A percentile compares a stretch with the other conserved stretches of the same genome.
These are phyloP conservation scores for Acleris laterana DNA, from an alignment of 2,888 invertebrate species.

Conservation along the genomic window DNA sequence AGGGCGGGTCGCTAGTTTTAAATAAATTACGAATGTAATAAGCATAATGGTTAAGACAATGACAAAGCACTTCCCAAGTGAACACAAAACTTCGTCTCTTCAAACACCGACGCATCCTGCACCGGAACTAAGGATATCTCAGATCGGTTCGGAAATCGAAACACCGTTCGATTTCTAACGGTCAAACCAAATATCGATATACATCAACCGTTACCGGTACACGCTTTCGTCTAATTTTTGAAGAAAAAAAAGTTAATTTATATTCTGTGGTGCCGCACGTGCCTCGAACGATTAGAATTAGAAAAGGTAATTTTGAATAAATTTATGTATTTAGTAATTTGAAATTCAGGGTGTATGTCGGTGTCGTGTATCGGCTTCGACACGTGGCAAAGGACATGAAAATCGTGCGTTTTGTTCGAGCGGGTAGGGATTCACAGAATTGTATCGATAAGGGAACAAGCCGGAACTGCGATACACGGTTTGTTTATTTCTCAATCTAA, in stretches of 20 bases:
- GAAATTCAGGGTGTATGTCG: slow-evolving; percentile 72
- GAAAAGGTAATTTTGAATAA: slow-evolving; percentile 77
- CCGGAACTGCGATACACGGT: no score
- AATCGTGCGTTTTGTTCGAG: slow-evolving; percentile 74
- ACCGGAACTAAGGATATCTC: slow-evolving; percentile 32
- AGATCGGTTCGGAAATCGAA: slow-evolving; percentile 32
- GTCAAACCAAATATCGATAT: slow-evolving; percentile 35
- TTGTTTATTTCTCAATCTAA: no score
- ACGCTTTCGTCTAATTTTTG: slow-evolving; percentile 51
- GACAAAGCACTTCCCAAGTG: slow-evolving; percentile 1
- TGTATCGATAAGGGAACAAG: slow-evolving; percentile 44
- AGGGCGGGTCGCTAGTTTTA: no score
- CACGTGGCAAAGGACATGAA: slow-evolving; percentile 81
- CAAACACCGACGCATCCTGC: slow-evolving; percentile 8
- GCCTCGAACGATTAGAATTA: slow-evolving; percentile 72
- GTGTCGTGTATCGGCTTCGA: slow-evolving; percentile 75
- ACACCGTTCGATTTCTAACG: slow-evolving; percentile 39
- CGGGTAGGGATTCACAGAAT: slow-evolving; percentile 48
- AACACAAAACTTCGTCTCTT: neutral
- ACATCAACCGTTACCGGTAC: slow-evolving; percentile 50
- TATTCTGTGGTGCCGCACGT: slow-evolving; percentile 71
- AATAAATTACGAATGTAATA: no score
- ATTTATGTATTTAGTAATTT: slow-evolving; percentile 72
- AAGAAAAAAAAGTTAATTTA: slow-evolving; percentile 49
- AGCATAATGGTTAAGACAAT: neutral